phyloP scores from a whole-genome alignment of 30 jellyfish, hydroid and myxozoan genomes.

The Aurelia aurita region DNA sequence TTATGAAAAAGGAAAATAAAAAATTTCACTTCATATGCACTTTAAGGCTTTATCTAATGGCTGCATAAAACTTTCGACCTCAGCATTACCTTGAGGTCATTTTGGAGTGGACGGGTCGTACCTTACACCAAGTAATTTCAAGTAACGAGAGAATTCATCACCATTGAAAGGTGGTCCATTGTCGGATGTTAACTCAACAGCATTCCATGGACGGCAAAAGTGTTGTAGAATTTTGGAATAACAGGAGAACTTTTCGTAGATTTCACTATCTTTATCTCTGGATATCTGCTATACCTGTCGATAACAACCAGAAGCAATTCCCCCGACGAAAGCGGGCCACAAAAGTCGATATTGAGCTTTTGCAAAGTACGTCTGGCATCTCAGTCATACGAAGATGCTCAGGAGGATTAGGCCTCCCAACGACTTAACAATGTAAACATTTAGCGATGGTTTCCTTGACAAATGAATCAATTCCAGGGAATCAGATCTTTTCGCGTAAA shows the following conservation, averaged over 20 bases:
- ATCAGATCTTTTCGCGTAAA: conserved; percentile 36
- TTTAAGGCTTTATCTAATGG: conserved; percentile 42
- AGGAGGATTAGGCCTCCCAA: conserved; percentile 17
- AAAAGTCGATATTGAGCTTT: no score
- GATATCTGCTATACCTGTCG: no score
- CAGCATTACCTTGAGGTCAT: conserved; percentile 64
- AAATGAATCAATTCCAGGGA: conserved; percentile 44
- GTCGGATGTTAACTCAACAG: conserved; percentile 41
- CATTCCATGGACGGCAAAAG: conserved; percentile 42
- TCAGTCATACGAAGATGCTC: no score
- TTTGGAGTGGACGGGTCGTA: conserved; percentile 35
- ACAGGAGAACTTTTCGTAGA: conserved; percentile 49
- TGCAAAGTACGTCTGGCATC: no score
- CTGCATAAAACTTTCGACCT: conserved; percentile 52
- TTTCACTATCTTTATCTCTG: no score
- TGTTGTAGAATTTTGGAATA: conserved; percentile 49
- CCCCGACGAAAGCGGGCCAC: no score
- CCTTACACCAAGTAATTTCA: conserved; percentile 35
- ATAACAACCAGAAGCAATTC: no score
- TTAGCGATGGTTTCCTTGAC: conserved; percentile 35
- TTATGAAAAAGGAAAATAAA: no score
- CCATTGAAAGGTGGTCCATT: conserved; percentile 76
- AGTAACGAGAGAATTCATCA: conserved; percentile 55
- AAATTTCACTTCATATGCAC: no score
- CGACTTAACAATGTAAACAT: conserved; percentile 47